These are phyloP conservation scores for Hiodon tergisus DNA, from an alignment of 2,113 vertebrate genomes.

Conservation along the genomic window DNA sequence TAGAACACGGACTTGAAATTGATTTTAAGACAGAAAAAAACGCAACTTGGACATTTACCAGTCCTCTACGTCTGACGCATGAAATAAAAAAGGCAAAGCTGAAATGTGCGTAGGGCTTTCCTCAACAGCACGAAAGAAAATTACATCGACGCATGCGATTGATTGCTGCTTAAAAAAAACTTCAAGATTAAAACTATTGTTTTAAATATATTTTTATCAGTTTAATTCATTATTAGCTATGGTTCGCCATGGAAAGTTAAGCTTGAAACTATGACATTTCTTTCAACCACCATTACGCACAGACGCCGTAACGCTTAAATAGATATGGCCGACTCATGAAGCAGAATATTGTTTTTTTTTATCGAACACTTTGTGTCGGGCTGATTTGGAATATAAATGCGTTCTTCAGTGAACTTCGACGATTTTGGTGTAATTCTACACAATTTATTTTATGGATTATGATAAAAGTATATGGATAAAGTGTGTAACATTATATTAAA, in stretches of 20 bases:
- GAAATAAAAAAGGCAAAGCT: conserved; percentile 18
- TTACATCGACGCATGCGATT: neutral
- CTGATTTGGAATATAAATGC: conserved; percentile 13
- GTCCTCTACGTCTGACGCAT: conserved; percentile 5
- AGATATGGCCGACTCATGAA: neutral
- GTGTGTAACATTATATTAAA: too few species aligned
- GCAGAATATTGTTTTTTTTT: conserved; percentile 3
- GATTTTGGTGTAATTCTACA: conserved; percentile 19
- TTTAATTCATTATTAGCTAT: too few species aligned
- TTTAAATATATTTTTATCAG: neutral
- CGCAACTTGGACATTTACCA: conserved; percentile 20
- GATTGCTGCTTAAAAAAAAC: conserved; percentile 4
- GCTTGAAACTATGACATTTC: neutral
- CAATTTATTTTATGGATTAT: conserved; percentile 24
- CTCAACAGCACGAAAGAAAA: neutral
- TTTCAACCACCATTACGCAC: neutral
- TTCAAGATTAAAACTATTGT: conserved; percentile 20
- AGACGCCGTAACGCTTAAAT: neutral
- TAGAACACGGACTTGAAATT: conserved; percentile 77
- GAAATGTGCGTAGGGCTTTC: neutral
- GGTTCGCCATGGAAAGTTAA: too few species aligned
- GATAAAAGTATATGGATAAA: conserved; percentile 51
- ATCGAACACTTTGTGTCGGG: neutral
- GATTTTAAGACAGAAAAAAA: conserved; percentile 40
- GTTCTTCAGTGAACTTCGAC: conserved; percentile 17